A percentile compares a stretch with the other conserved stretches of the same genome.
These are phyloP conservation scores for Apodemia duryi DNA, from an alignment of 2,888 invertebrate genomes.

Conservation along the genomic window DNA sequence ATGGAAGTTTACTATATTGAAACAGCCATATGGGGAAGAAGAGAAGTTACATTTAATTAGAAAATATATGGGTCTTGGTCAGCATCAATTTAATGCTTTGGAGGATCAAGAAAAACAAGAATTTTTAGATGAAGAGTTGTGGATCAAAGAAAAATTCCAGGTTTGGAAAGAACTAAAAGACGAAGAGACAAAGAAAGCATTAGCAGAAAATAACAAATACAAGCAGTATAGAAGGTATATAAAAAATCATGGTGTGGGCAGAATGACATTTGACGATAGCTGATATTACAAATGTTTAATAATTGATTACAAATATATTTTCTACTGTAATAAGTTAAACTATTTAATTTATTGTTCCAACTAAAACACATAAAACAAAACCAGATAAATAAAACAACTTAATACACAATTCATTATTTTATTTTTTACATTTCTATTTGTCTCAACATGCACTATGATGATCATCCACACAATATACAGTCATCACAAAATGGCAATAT, in stretches of 20 bases:
- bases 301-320: slow-evolving; percentile 21
- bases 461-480: slow-evolving; percentile 32
- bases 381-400: slow-evolving; percentile 50
- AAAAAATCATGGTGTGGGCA: slow-evolving; percentile 92
- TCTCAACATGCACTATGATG: slow-evolving; percentile 64
- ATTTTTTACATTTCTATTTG: slow-evolving; percentile 60
- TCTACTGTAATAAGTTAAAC: slow-evolving; percentile 4
- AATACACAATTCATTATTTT: slow-evolving; percentile 69
- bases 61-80: slow-evolving; percentile 85
- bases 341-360: slow-evolving; percentile 2
- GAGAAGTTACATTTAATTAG: slow-evolving; percentile 92
- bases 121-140: slow-evolving; percentile 86
- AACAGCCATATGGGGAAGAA: slow-evolving; percentile 88
- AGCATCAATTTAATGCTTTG: slow-evolving; percentile 84
- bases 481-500: slow-evolving; percentile 62
- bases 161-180: slow-evolving; percentile 91
- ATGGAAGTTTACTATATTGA: slow-evolving; percentile 86
- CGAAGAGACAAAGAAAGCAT: slow-evolving; percentile 89
- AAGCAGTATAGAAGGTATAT: slow-evolving; percentile 94
- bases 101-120: slow-evolving; percentile 87
- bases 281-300: slow-evolving; percentile 44
- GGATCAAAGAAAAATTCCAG: slow-evolving; percentile 89
- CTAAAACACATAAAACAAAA: not conserved
- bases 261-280: slow-evolving; percentile 95
- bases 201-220: slow-evolving; percentile 92